Evolutionary conservation across 1,140 invertebrate genomes (phyloP).

Genomic region (Trachymyrmex cornetzi): DNA sequence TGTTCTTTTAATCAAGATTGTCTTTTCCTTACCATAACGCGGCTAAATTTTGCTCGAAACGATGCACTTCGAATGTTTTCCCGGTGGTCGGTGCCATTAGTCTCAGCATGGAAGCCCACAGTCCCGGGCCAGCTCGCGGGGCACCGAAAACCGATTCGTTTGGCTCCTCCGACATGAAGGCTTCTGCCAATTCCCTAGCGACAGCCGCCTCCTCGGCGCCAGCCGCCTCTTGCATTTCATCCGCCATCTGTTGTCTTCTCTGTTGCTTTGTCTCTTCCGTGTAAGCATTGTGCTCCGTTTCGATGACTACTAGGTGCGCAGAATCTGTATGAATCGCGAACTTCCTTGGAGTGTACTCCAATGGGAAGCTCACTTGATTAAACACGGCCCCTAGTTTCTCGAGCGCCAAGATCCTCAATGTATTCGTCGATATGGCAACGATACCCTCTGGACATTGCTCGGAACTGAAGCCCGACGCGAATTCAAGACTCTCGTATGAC

Average conservation of each 20-base stretch:
- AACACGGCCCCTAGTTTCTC: slow-evolving; percentile 99
- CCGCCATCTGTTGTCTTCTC: slow-evolving; percentile 94
- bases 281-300: slow-evolving; percentile 99
- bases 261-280: slow-evolving; percentile 98
- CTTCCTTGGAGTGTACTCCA: slow-evolving; percentile 98
- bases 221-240: slow-evolving; percentile 99
- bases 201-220: slow-evolving; percentile 97
- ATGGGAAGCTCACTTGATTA: slow-evolving; percentile 96
- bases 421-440: slow-evolving; percentile 99
- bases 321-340: slow-evolving; percentile 97
- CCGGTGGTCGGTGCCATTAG: slow-evolving; percentile 96
- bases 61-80: slow-evolving; percentile 92
- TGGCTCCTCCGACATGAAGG: slow-evolving; percentile 97
- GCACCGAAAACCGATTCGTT: slow-evolving; percentile 98
- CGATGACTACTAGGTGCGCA: slow-evolving; percentile 96
- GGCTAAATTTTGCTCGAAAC: slow-evolving; percentile 98
- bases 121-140: slow-evolving; percentile 97
- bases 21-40: slow-evolving; percentile 91
- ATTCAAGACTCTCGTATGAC: slow-evolving; percentile 98
- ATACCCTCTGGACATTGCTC: slow-evolving; percentile 99
- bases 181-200: slow-evolving; percentile 98
- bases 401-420: slow-evolving; percentile 97
- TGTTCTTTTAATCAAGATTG: neutral
- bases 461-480: slow-evolving; percentile 98
- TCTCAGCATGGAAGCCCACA: slow-evolving; percentile 98